These are phyloP conservation scores for Zeuzera pyrina DNA, from an alignment of 2,888 invertebrate species.

Conservation along the genomic window DNA sequence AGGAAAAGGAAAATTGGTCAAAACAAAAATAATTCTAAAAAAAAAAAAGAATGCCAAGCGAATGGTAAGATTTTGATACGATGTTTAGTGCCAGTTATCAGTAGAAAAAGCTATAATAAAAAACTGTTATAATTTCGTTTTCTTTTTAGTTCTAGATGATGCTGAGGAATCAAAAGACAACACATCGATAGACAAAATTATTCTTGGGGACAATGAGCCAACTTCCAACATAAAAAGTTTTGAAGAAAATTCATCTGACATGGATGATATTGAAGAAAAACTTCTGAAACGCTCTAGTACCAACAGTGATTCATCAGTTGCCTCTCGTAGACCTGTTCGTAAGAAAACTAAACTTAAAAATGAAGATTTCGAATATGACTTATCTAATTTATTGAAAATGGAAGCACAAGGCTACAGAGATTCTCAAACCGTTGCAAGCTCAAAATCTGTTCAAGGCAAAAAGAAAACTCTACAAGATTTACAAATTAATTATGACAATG, in stretches of 20 bases:
- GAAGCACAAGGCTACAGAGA: slow-evolving; percentile 65
- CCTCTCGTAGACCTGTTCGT: slow-evolving; percentile 73
- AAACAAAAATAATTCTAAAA: slow-evolving; percentile 31
- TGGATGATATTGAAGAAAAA: slow-evolving; percentile 53
- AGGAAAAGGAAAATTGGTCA: slow-evolving; percentile 46
- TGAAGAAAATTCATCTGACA: slow-evolving; percentile 65
- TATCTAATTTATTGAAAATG: slow-evolving; percentile 72
- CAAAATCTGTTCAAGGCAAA: slow-evolving; percentile 38
- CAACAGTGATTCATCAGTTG: slow-evolving; percentile 28
- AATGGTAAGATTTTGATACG: slow-evolving; percentile 27
- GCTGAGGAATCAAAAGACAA: slow-evolving; percentile 28
- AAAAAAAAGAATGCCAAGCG: slow-evolving; percentile 29
- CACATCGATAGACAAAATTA: slow-evolving; percentile 20
- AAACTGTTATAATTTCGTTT: no score
- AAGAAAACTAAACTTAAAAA: slow-evolving; percentile 77
- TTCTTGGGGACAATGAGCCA: slow-evolving; percentile 29
- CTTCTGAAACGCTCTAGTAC: slow-evolving; percentile 29
- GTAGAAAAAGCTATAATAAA: background rate
- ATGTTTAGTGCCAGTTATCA: background rate
- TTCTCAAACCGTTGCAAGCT: slow-evolving; percentile 29
- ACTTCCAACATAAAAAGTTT: slow-evolving; percentile 38
- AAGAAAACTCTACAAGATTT: slow-evolving; percentile 37
- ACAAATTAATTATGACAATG: slow-evolving; percentile 28
- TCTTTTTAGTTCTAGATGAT: slow-evolving; percentile 32
- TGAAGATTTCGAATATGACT: slow-evolving; percentile 82